Evolutionary conservation across 1,140 invertebrate genomes (phyloP).

Genomic region (Brachionus sp.): DNA sequence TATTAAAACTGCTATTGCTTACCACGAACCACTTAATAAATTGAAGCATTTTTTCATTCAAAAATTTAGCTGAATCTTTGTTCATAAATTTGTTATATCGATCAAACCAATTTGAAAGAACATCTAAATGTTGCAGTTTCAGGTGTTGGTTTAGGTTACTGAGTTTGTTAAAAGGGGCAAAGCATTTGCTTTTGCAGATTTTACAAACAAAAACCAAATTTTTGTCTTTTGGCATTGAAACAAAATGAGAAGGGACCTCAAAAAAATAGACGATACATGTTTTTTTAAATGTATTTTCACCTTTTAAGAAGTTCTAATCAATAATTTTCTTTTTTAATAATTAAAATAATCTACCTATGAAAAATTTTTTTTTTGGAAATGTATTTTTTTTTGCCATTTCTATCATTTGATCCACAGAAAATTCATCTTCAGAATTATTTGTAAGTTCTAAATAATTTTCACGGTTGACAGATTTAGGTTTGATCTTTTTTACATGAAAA

Average conservation of each 20-base stretch:
- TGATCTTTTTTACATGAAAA: neutral
- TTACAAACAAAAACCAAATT: neutral
- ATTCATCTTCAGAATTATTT: neutral
- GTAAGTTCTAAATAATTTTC: neutral
- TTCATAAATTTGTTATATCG: conserved; percentile 7
- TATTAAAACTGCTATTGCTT: neutral
- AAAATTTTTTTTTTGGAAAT: neutral
- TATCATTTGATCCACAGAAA: neutral
- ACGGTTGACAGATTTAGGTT: neutral
- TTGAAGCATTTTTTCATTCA: conserved; percentile 7
- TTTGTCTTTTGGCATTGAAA: neutral
- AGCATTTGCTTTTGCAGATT: neutral
- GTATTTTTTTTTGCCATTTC: neutral
- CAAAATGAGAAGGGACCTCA: neutral
- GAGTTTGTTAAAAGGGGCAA: neutral
- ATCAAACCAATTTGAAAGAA: neutral
- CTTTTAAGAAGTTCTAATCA: neutral
- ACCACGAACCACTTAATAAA: neutral
- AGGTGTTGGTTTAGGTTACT: neutral
- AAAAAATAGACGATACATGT: neutral
- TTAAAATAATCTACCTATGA: neutral
- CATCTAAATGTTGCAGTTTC: neutral
- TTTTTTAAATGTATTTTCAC: neutral
- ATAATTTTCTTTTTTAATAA: neutral
- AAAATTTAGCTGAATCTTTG: neutral